Evolutionary conservation across 2,888 invertebrate species (phyloP), one percentile per base, ranked within the genome.

Genomic region (Xylophagus ater): DNA sequence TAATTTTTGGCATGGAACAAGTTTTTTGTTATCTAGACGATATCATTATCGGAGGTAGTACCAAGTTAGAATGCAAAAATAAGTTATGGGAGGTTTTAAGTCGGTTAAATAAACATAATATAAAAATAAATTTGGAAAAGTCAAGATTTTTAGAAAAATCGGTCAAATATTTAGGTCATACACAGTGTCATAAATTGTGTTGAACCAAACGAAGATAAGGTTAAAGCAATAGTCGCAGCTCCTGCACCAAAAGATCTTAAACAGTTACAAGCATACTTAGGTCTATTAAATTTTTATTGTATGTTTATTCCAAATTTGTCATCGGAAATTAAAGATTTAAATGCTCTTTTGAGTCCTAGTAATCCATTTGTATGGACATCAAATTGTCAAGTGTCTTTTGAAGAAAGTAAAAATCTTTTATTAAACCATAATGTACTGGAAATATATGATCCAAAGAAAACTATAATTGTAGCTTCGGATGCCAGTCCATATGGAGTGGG

Each of bases 61-160:
- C 23, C 17, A 8, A 24, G 18, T 29, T 28, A 17, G 37, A 41
- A 9, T 40, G 39, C 34, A 19, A 34, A 12, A 19, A 33, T 6
- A 42, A 41, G 8, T 37, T 49, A 13, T 23, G 17, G 6, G 23
- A 37, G 35, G 46, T 49, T 7, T 33, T 47, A 10, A 8, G 12
- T 7, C 42, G 37, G 28, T 26, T 49, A 10, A 21, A 47, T 14
- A 15, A 42, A n/a, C 33, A 44, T 24, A 45, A 45, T 26, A 32
- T 47, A 8, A 42, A 29, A 13, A 32, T 47, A 3, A 48, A 46
- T 42, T 20, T 43, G 10, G 31, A 34, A 14, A 48, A 48, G 34
- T 47, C 38, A 40, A 25, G 28, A 14, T 47, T 47, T 42, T 49
- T 46, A n/a, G 13, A 38, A 26, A 20, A 15, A 10, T 14, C 15